Evolutionary conservation across 1,140 invertebrate genomes (phyloP), one percentile per base, ranked within the genome.

Genomic region (Lethrus apterus): DNA sequence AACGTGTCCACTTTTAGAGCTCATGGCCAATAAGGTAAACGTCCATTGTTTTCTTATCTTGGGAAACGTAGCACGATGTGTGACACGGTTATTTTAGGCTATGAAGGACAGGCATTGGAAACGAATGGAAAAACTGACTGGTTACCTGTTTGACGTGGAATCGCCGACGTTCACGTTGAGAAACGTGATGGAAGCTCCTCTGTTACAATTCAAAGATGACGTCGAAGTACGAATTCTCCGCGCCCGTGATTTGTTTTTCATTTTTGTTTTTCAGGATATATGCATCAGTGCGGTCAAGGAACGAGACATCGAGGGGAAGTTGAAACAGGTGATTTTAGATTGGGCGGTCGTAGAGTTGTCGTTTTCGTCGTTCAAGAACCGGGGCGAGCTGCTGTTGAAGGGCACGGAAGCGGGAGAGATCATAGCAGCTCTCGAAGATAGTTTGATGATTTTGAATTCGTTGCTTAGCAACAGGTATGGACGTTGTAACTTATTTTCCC

Each of bases 51-150:
- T 38, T 14, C 19, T 20, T 17, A 8, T 14, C n/a, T 26, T 5
- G 5, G n/a, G 5, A 26, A 26, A 26, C 24, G n/a, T 26, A n/a
- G 5, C n/a, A n/a, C 24, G 5, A 7, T 26, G 5, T 26, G 5
- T n/a, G 24, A 38, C 3, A 4, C 13, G 5, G 17, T 11, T n/a
- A 36, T 41, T 52, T 52, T 24, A 60, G 64, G 80, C 88, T 1
- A 91, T 93, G 88, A 91, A 91, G 67, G 78, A 83, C 8, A 71
- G 89, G 24, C 90, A 93, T 68, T 94, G 90, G 90, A 72, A 80
- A 48, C 73, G 83, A 58, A 73, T 93, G 46, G 79, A 81, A 11
- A 76, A 80, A 23, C 60, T 86, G 4, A 84, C 79, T 11, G 74
- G 78, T 52, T 84, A 84, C 58, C 64, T 71, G 2, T 87, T 93